These are phyloP conservation scores for Zenarchopterus dispar DNA, from an alignment of 2,797 vertebrate genomes.

Conservation along the genomic window DNA sequence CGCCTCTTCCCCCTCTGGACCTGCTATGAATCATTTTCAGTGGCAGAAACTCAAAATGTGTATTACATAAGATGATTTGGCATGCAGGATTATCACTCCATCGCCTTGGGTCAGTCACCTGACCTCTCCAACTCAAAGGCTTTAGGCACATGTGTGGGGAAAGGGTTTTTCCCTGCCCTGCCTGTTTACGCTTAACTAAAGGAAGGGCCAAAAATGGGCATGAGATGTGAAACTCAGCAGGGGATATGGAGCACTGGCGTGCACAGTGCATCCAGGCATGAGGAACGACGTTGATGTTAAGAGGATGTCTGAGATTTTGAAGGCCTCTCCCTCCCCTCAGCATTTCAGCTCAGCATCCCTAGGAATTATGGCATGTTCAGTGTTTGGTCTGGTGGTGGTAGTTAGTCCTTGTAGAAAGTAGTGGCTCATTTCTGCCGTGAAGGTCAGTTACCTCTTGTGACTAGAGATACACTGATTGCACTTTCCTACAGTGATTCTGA, in stretches of 20 bases:
- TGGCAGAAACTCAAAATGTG: constrained; percentile 61
- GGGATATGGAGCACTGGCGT: no score
- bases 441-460: no score
- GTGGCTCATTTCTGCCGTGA: no score
- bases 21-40: constrained; percentile 43
- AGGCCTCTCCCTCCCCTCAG: background rate
- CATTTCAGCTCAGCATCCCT: no score
- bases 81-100: constrained; percentile 57
- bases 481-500: no score
- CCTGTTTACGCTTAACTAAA: constrained; percentile 34
- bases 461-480: no score
- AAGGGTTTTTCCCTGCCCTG: constrained; percentile 58
- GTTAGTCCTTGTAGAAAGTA: no score
- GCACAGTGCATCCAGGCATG: no score
- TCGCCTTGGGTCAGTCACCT: constrained; percentile 46
- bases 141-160: constrained; percentile 34
- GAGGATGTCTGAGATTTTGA: no score
- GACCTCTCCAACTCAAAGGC: constrained; percentile 43
- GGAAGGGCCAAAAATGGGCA: constrained; percentile 35
- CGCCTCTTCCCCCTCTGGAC: constrained; percentile 35
- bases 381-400: no score
- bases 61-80: constrained; percentile 72
- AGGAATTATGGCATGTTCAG: no score
- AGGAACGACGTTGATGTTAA: no score
- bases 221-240: constrained; percentile 27